Percentiles rank a stretch among this genome's conserved stretches.
Evolutionary conservation across 2,888 invertebrate genomes (phyloP).

Genomic region (Imbricaverruca yamaguchii): DNA sequence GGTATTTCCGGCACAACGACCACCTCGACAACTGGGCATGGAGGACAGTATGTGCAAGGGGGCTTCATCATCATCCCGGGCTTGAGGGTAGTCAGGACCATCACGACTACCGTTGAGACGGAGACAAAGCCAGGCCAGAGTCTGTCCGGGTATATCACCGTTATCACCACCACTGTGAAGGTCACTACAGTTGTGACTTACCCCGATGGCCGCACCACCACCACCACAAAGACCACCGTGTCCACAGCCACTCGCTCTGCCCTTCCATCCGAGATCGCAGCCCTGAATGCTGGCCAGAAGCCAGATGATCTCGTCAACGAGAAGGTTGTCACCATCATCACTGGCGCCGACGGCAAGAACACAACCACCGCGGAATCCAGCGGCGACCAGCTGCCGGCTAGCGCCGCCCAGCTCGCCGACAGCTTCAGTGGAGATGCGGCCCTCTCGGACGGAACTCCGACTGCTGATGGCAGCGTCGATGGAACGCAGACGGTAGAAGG

Average conservation of each 20-base stretch:
- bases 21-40: too few relatives aligned
- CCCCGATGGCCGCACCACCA: background rate
- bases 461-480: too few relatives aligned
- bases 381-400: background rate
- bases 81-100: background rate
- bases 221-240: background rate
- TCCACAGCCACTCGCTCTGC: background rate
- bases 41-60: too few relatives aligned
- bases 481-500: too few relatives aligned
- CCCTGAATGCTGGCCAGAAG: too few relatives aligned
- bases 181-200: background rate
- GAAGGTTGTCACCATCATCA: conserved; percentile 13
- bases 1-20: too few relatives aligned
- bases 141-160: background rate
- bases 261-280: background rate
- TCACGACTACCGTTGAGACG: background rate
- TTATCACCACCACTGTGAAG: background rate
- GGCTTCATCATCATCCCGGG: background rate
- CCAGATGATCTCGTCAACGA: too few relatives aligned
- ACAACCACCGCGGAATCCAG: background rate
- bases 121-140: background rate
- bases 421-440: too few relatives aligned
- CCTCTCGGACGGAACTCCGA: too few relatives aligned
- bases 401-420: too few relatives aligned
- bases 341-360: conserved; percentile 12